Evolutionary conservation across 2,888 invertebrate genomes (phyloP).

Genomic region (Brachylomia viminalis): DNA sequence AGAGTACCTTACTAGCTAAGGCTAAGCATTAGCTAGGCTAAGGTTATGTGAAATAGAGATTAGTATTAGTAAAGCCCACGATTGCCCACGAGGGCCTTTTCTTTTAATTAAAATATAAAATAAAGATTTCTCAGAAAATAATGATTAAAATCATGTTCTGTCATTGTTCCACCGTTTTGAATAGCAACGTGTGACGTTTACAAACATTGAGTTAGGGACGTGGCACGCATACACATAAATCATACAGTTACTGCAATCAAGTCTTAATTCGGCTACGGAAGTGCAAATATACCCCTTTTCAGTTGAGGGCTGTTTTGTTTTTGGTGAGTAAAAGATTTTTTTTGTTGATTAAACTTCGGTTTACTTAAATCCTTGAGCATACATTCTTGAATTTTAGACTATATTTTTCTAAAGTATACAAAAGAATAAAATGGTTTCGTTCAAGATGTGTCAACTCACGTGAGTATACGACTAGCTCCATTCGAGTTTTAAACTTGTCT

Average conservation of each 20-base stretch:
- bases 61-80: no score
- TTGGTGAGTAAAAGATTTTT: not conserved
- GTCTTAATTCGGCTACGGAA: constrained; percentile 26
- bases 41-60: no score
- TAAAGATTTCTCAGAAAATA: not conserved
- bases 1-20: no score
- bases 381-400: no score
- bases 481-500: not conserved
- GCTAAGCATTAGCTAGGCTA: no score
- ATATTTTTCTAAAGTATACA: no score
- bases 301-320: constrained; percentile 13
- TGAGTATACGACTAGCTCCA: not conserved
- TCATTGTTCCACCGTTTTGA: not conserved
- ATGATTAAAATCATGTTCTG: not conserved
- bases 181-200: constrained; percentile 19
- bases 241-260: constrained; percentile 25
- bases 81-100: no score
- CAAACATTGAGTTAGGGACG: constrained; percentile 28
- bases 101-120: no score
- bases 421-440: no score
- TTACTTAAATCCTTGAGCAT: not conserved
- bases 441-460: no score
- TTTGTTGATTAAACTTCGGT: not conserved
- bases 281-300: constrained; percentile 30
- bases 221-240: constrained; percentile 39